Base-by-base conservation (phyloP, 2,888 invertebrate species). In the Drosophila atripex region DNA sequence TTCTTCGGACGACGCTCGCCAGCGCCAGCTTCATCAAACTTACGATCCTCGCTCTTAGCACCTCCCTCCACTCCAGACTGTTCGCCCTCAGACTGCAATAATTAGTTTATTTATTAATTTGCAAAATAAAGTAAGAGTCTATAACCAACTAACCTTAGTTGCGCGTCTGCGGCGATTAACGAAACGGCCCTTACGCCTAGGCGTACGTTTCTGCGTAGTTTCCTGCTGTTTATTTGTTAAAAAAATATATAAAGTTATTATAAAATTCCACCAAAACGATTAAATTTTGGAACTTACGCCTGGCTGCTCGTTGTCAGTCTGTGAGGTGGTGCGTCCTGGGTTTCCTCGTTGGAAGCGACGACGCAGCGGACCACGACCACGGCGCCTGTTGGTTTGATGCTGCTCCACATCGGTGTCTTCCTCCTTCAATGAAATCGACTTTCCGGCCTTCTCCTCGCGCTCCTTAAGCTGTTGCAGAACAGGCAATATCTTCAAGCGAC, bases 401-500 rank as follows among this genome's bases (percentile, higher is more conserved):
- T 91, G 91, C 87, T 95, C 95, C 28, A 94, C 92, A 82, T 95
- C 95, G 12, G 95, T 94, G 89, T 95, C 95, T 45, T 93, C 93
- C 73, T 94, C 94, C 89, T 95, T 95, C 80, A 96, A 90, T 0
- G 92, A 91, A 74, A 95, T 93, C 1, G 93, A 91, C 60, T 94
- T 93, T 0, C 95, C 95, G 38, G 93, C 95, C 94, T 94, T 93
- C 92, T 95, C 94, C 80, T 95, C 94, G 66, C 93, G 93, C 59
- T 94, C 94, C 71, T 94, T 93, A 50, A 97, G 92, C 70, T 94
- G 93, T 73, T 94, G 94, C 71, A 97, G 92, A 55, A 96, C 93
- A 7, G 96, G 95, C 92, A 96, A 95, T 55, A 94, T 93, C 80
- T 94, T 94, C 21, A 97, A 90, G 71, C 95, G 94, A 53, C 95